Percentiles rank a stretch among this genome's conserved stretches.
phyloP scores from a whole-genome alignment of 2,113 vertebrate species.

The Mugil cephalus region DNA sequence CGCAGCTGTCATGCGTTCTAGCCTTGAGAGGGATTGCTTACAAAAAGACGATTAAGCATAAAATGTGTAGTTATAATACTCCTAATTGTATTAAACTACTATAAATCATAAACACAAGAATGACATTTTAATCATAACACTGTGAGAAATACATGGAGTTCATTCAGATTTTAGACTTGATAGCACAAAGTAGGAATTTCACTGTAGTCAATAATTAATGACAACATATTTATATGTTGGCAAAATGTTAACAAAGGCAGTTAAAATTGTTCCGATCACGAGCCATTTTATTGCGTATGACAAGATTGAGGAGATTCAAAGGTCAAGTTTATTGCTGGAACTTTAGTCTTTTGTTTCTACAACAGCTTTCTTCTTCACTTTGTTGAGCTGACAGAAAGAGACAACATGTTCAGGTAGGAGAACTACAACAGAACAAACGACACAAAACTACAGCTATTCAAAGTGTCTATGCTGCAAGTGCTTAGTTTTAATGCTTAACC shows the following conservation, averaged over 20 bases:
- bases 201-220: not conserved
- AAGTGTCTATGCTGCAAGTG: constrained; percentile 8
- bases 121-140: not conserved
- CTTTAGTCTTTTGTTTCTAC: constrained; percentile 73
- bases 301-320: constrained; percentile 51
- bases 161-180: not conserved
- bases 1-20: not conserved
- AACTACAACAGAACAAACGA: not conserved
- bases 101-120: not conserved
- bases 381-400: constrained; percentile 15
- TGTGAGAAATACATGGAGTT: not conserved
- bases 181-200: not conserved
- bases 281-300: constrained; percentile 1
- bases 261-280: not conserved
- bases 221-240: not conserved
- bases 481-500: not conserved
- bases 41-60: not conserved
- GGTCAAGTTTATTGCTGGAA: constrained; percentile 69
- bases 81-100: not conserved
- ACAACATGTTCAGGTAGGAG: constrained; percentile 80
- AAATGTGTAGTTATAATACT: not conserved
- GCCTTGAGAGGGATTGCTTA: not conserved
- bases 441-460: not conserved
- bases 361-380: constrained; percentile 6
- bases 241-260: not conserved